Percentiles rank a stretch among this genome's conserved stretches.
phyloP scores from a whole-genome alignment of 2,888 invertebrate species.

The Antheraea yamamai region DNA sequence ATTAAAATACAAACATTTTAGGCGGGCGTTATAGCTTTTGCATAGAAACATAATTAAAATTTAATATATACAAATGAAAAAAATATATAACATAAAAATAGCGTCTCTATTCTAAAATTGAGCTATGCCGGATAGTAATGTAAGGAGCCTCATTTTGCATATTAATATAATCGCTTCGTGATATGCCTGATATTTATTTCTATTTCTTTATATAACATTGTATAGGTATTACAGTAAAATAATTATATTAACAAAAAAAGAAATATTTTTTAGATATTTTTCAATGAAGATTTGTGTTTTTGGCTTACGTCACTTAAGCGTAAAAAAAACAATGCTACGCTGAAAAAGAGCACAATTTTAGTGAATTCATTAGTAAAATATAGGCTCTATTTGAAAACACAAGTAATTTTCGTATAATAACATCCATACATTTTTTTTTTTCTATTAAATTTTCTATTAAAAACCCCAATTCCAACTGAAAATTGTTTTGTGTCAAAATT shows the following conservation, averaged over 20 bases:
- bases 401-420: neutral
- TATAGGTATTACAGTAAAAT: constrained; percentile 1
- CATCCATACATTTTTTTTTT: neutral
- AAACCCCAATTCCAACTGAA: neutral
- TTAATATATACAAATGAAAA: constrained; percentile 24
- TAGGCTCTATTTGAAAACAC: neutral
- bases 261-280: neutral
- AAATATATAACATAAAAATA: constrained; percentile 41
- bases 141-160: constrained; percentile 35
- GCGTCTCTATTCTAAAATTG: constrained; percentile 71
- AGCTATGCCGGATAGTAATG: constrained; percentile 72
- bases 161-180: constrained; percentile 47
- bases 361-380: neutral
- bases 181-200: constrained; percentile 38
- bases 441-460: neutral
- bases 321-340: neutral
- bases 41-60: constrained; percentile 40
- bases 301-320: neutral
- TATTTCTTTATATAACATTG: neutral
- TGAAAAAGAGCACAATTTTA: neutral
- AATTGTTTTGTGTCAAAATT: neutral
- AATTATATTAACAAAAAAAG: neutral
- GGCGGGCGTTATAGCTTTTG: constrained; percentile 59
- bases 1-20: constrained; percentile 36
- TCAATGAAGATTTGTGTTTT: neutral